A percentile compares a stretch with the other conserved stretches of the same genome.
These are phyloP conservation scores for Brachypterus glaber DNA, from an alignment of 2,888 invertebrate genomes.

Conservation along the genomic window DNA sequence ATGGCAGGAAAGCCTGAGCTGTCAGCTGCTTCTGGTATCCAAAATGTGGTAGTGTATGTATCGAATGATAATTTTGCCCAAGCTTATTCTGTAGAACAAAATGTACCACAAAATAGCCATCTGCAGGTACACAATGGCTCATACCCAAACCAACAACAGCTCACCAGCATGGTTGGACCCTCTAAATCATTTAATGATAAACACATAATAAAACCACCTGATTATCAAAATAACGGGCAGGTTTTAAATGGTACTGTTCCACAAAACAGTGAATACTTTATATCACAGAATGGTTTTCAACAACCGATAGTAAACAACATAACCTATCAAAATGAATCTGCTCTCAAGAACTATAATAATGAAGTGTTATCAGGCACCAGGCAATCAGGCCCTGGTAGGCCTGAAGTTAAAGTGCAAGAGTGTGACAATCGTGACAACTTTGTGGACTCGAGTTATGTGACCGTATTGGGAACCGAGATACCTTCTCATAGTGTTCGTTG, in stretches of 20 bases:
- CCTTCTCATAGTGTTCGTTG: slow-evolving; percentile 39
- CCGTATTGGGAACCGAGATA: slow-evolving; percentile 35
- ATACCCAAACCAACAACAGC: slow-evolving; percentile 24
- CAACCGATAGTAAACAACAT: slow-evolving; percentile 29
- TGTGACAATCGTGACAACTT: slow-evolving; percentile 31
- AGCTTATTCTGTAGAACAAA: slow-evolving; percentile 44
- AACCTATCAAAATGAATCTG: slow-evolving; percentile 30
- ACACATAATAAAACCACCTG: slow-evolving; percentile 24
- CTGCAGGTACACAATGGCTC: neutral
- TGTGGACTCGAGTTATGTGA: slow-evolving; percentile 32
- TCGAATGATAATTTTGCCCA: slow-evolving; percentile 48
- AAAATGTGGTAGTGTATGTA: slow-evolving; percentile 50
- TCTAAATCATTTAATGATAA: slow-evolving; percentile 29
- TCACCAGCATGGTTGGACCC: slow-evolving; percentile 33
- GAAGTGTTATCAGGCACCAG: slow-evolving; percentile 27
- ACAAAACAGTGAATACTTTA: slow-evolving; percentile 25
- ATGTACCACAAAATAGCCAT: slow-evolving; percentile 32
- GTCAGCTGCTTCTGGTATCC: slow-evolving; percentile 46
- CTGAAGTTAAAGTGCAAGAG: slow-evolving; percentile 29
- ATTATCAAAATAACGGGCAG: slow-evolving; percentile 25
- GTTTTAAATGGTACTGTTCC: slow-evolving; percentile 18
- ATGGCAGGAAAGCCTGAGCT: slow-evolving; percentile 73
- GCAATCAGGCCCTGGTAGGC: slow-evolving; percentile 29
- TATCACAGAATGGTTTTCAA: slow-evolving; percentile 36
- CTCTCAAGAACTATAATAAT: slow-evolving; percentile 26